Evolutionary conservation across 2,888 invertebrate species (phyloP), one percentile per base, ranked within the genome.

Genomic region (Drosophila lutescens): DNA sequence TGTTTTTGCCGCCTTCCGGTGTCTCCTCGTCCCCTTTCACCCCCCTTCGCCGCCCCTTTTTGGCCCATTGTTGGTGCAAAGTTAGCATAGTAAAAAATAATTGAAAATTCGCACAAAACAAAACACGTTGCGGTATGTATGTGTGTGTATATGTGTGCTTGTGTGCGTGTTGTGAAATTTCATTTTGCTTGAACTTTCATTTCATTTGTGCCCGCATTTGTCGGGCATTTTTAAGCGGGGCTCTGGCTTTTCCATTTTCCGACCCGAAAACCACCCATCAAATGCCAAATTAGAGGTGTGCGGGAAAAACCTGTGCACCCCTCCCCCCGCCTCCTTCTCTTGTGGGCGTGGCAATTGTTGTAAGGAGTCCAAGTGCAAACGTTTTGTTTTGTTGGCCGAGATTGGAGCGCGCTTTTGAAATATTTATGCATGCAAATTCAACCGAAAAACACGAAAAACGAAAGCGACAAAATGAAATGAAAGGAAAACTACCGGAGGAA

Each of bases 371-470:
- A 71, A 62, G 72, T 56, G 62, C 56, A 61, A 56, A 62, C 56
- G 60, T 36, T 77, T 75, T 65, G 66, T 74, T 54, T 47, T 53
- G 54, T 17, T 69, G 54, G 55, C 56, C 59, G 55, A 75, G 70
- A 61, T 68, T 69, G 67, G 79, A 58, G 79, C 56, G 57, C 51
- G 59, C 58, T 75, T 80, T 66, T 80, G 43, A 76, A 80, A 81
- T 79, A 84, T 85, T 84, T 81, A 78, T 81, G 82, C 79, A 81
- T 81, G 85, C 81, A 84, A 81, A 81, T 79, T 66, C 68, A 73
- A 65, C 40, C 30, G 38, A 41, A 49, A 60, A 41, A 17, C 74
- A 61, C 70, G 53, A 65, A 70, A 70, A 74, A 67, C 58, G 67
- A 46, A 59, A 58, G 36, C 32, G 12, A 32, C 43, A 9, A 50